phyloP scores from a whole-genome alignment of 2,797 vertebrate genomes.

The Benthosema pterotum region DNA sequence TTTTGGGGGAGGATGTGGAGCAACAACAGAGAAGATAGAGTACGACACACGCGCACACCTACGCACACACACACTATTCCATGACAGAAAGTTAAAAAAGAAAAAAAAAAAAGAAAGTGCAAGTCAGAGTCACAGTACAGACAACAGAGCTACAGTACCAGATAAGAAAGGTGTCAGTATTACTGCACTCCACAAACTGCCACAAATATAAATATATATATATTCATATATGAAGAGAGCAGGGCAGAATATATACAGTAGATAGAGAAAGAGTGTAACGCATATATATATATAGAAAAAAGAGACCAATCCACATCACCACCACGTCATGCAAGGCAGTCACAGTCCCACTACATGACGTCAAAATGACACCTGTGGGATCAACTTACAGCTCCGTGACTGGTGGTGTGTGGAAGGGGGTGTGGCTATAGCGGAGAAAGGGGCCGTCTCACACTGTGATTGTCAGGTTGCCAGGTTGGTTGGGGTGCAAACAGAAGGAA shows the following conservation, averaged over 20 bases:
- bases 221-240: slow-evolving; percentile 61
- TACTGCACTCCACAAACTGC: slow-evolving; percentile 80
- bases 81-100: slow-evolving; percentile 73
- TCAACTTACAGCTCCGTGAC: slow-evolving; percentile 86
- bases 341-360: slow-evolving; percentile 86
- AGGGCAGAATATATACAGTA: slow-evolving; percentile 72
- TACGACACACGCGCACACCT: slow-evolving; percentile 75
- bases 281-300: slow-evolving; percentile 51
- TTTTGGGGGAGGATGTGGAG: slow-evolving; percentile 57
- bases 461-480: slow-evolving; percentile 81
- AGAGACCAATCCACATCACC: slow-evolving; percentile 71
- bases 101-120: slow-evolving; percentile 77
- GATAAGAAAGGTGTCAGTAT: slow-evolving; percentile 71
- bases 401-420: slow-evolving; percentile 60
- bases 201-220: slow-evolving; percentile 73
- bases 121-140: slow-evolving; percentile 73
- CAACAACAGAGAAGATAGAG: slow-evolving; percentile 69
- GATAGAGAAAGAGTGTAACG: slow-evolving; percentile 50
- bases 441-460: slow-evolving; percentile 82
- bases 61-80: slow-evolving; percentile 56
- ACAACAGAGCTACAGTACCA: slow-evolving; percentile 65
- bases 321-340: slow-evolving; percentile 86
- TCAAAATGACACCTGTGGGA: slow-evolving; percentile 86
- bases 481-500: slow-evolving; percentile 81
- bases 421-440: slow-evolving; percentile 80